Evolutionary conservation across 2,888 invertebrate genomes (phyloP).

Genomic region (Philonicus albiceps): DNA sequence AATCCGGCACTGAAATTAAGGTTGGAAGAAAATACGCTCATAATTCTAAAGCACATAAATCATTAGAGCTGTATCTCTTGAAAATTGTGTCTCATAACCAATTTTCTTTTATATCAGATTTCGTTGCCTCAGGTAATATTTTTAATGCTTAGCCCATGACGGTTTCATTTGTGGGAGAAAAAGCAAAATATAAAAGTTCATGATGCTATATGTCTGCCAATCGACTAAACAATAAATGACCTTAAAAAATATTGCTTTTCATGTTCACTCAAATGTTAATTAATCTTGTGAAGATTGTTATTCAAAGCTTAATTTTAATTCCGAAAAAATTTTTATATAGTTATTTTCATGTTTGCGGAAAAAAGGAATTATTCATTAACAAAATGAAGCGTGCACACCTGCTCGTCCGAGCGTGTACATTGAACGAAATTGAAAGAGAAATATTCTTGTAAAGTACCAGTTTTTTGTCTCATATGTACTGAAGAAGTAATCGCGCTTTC

Average conservation of each 20-base stretch:
- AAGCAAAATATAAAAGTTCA: not conserved
- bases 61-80: not conserved
- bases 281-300: not conserved
- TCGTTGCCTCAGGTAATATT: slow-evolving; percentile 5
- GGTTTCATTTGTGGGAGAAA: not conserved
- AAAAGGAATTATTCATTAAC: not conserved
- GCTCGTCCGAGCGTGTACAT: not conserved
- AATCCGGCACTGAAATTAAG: too few species aligned
- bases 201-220: not conserved
- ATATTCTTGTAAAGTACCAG: not conserved
- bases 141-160: not conserved
- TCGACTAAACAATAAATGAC: not conserved
- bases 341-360: not conserved
- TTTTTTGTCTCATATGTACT: not conserved
- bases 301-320: not conserved
- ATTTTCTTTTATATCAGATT: not conserved
- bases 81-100: not conserved
- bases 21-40: not conserved
- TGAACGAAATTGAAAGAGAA: not conserved
- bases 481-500: not conserved
- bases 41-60: not conserved
- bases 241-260: not conserved
- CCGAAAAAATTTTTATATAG: not conserved
- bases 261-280: not conserved
- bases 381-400: not conserved